Evolutionary conservation across 2,797 vertebrate species (phyloP).

Genomic region (Steatocranus sp.): DNA sequence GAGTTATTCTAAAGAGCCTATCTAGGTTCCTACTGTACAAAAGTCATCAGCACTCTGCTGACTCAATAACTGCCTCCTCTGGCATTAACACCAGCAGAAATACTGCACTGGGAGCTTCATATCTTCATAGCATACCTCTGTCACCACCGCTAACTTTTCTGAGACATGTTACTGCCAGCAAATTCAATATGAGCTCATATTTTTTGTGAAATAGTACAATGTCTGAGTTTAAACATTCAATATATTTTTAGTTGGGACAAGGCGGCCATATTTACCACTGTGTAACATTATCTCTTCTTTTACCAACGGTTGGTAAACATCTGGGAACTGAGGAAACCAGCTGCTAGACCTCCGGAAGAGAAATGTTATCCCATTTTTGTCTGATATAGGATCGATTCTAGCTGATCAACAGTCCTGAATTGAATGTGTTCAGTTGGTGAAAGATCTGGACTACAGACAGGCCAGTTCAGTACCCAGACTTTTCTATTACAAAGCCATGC

Average conservation of each 20-base stretch:
- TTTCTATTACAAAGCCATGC: background rate
- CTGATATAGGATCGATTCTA: background rate
- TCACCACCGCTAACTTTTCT: background rate
- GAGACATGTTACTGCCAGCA: background rate
- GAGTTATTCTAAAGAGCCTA: background rate
- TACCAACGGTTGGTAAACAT: background rate
- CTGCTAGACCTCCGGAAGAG: background rate
- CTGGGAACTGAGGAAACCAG: background rate
- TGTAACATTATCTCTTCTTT: background rate
- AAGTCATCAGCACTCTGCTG: background rate
- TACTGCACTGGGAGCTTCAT: background rate
- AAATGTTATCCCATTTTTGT: background rate
- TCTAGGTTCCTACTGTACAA: background rate
- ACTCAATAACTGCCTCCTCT: background rate
- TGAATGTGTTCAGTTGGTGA: background rate
- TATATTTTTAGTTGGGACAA: background rate
- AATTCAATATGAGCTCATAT: background rate
- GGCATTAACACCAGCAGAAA: background rate
- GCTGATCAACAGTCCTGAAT: background rate
- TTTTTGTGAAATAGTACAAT: background rate
- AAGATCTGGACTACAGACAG: background rate
- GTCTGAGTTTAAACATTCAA: background rate
- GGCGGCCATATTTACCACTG: background rate
- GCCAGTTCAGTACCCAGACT: background rate
- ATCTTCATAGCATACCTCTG: background rate